Conservation (phyloP, 2,113 vertebrate species). For the Charina bottae region DNA sequence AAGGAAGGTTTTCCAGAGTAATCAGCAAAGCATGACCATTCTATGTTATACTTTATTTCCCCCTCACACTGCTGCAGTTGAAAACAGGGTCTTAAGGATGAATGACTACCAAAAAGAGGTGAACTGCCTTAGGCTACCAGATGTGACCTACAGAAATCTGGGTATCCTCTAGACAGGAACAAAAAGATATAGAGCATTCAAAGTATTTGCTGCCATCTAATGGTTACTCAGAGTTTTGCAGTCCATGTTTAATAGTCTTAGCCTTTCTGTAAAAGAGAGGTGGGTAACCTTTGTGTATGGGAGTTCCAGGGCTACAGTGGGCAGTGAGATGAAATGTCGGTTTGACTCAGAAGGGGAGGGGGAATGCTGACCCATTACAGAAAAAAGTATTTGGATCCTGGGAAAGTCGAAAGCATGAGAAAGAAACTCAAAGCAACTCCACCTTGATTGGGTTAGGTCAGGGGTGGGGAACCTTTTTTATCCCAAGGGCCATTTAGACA, state of each 20-base stretch:
- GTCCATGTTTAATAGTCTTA: not conserved
- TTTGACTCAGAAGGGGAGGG: not conserved
- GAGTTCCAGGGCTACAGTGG: not conserved
- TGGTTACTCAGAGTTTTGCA: not conserved
- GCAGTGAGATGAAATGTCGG: not conserved
- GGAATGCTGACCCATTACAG: not conserved
- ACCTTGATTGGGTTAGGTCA: not conserved
- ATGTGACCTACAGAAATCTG: not conserved
- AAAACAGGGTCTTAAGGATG: not conserved
- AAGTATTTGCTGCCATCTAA: not conserved
- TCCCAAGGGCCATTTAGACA: too few species aligned
- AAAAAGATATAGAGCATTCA: not conserved
- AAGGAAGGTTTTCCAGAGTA: not conserved
- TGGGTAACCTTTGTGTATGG: not conserved
- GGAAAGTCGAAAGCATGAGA: not conserved
- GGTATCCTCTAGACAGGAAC: not conserved
- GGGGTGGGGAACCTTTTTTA: too few species aligned
- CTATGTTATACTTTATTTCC: not conserved
- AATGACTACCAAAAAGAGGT: not conserved
- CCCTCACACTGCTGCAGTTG: not conserved
- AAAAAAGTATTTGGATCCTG: not conserved
- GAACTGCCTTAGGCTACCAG: not conserved
- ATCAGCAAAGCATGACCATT: not conserved
- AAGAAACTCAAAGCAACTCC: not conserved
- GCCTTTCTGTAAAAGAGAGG: not conserved